Conservation (phyloP, 2,888 invertebrate genomes). For the Eilema griseolum region DNA sequence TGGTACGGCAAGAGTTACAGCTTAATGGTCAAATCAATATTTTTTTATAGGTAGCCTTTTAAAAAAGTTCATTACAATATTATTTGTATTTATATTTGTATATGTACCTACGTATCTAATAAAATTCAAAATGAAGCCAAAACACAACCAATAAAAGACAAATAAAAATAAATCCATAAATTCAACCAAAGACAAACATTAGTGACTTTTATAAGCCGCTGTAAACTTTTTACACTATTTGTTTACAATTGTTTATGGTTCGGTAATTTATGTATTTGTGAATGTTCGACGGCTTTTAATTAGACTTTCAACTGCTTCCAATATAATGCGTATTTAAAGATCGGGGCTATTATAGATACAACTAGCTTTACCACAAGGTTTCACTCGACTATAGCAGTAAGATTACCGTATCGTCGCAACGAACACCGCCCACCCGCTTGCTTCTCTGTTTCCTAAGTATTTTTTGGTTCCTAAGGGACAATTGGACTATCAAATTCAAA, state of each 20-base stretch:
- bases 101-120: no score
- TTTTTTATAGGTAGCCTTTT: no score
- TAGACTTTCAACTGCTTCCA: constrained; percentile 32
- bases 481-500: no score
- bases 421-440: no score
- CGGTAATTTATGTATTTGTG: constrained; percentile 45
- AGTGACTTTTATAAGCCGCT: constrained; percentile 22
- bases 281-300: constrained; percentile 41
- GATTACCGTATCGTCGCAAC: no score
- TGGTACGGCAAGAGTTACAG: no score
- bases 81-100: no score
- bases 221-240: constrained; percentile 20
- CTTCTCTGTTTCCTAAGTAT: no score
- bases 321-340: not conserved
- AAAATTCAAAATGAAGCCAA: constrained; percentile 17
- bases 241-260: constrained; percentile 32
- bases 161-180: constrained; percentile 28
- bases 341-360: not conserved
- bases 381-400: not conserved
- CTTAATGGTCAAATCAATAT: no score
- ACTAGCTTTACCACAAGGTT: not conserved
- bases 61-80: no score
- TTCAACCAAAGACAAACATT: constrained; percentile 27
- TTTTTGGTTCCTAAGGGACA: no score
- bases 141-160: constrained; percentile 16